These are phyloP conservation scores for Steatocranus sp. DNA, from an alignment of 2,797 vertebrate genomes.

Conservation along the genomic window DNA sequence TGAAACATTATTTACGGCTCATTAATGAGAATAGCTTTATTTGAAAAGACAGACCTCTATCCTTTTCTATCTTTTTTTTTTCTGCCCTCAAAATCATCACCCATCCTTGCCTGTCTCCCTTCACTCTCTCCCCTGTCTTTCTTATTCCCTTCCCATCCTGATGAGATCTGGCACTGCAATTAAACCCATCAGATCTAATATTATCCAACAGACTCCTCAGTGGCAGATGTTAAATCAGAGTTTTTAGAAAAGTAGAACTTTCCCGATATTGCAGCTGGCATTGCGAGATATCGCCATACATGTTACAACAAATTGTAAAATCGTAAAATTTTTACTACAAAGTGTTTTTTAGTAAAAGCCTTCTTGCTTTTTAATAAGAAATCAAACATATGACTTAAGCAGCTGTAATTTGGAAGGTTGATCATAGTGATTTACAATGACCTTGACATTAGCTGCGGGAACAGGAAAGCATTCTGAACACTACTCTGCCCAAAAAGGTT, in stretches of 20 bases:
- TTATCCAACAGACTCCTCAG: constrained; percentile 51
- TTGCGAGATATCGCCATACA: neutral
- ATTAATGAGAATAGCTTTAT: neutral
- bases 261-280: constrained; percentile 16
- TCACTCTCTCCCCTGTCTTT: neutral
- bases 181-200: constrained; percentile 58
- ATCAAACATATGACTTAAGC: neutral
- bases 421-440: neutral
- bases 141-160: constrained; percentile 44
- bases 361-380: neutral
- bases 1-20: neutral
- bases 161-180: constrained; percentile 59
- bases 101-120: constrained; percentile 1
- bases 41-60: neutral
- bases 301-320: neutral
- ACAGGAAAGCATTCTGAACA: neutral
- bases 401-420: neutral
- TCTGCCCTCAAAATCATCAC: neutral
- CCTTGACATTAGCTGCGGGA: neutral
- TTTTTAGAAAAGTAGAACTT: constrained; percentile 54
- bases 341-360: neutral
- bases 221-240: constrained; percentile 54
- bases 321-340: neutral
- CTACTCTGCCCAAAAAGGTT: neutral
- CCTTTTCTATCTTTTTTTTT: neutral